Evolutionary conservation across 2,113 vertebrate species (phyloP).

Genomic region (Bufo gargarizans): DNA sequence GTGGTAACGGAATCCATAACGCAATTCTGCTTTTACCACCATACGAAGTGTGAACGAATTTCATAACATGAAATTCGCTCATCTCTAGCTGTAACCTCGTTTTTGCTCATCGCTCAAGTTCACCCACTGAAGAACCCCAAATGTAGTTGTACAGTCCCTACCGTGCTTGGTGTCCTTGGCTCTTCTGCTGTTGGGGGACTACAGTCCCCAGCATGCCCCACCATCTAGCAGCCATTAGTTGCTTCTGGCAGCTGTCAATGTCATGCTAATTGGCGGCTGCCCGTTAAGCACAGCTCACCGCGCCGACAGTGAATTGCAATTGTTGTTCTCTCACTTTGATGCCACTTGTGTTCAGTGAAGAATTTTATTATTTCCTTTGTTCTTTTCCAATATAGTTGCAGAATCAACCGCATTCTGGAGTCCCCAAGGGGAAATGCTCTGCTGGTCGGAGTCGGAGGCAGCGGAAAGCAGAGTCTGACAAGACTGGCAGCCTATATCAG

Average conservation of each 20-base stretch:
- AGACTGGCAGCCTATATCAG: slow-evolving; percentile 94
- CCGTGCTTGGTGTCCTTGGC: not conserved
- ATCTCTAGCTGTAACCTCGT: no score
- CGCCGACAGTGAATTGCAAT: not conserved
- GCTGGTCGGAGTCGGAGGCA: slow-evolving; percentile 91
- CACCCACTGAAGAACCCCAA: not conserved
- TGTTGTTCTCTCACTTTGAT: not conserved
- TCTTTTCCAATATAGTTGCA: slow-evolving; percentile 76
- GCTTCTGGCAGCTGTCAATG: not conserved
- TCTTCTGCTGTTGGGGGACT: no score
- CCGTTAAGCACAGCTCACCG: not conserved
- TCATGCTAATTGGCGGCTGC: not conserved
- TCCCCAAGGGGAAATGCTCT: slow-evolving; percentile 87
- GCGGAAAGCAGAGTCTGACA: slow-evolving; percentile 94
- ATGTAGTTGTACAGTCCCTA: not conserved
- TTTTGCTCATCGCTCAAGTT: no score
- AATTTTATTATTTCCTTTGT: slow-evolving; percentile 30
- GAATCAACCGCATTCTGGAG: slow-evolving; percentile 90
- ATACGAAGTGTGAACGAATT: no score
- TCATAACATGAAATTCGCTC: no score
- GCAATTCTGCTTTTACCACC: no score
- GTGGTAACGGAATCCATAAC: no score
- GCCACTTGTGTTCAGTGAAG: not conserved
- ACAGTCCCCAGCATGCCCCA: not conserved
- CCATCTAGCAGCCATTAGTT: not conserved